These are phyloP conservation scores for Sander vitreus DNA, from an alignment of 2,113 vertebrate genomes.

Conservation along the genomic window DNA sequence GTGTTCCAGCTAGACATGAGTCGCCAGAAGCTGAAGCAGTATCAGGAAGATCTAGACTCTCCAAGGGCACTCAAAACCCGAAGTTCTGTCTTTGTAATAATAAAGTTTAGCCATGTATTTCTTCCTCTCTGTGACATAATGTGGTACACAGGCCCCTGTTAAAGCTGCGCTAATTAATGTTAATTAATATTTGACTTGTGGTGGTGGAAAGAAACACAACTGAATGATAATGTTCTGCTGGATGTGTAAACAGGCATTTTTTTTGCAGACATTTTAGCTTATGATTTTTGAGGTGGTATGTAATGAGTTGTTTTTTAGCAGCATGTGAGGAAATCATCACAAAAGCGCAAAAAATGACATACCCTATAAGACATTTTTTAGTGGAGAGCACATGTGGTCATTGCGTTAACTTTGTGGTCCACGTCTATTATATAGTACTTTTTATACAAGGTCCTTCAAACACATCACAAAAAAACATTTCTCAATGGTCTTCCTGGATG, in stretches of 20 bases:
- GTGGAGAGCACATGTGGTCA: neutral
- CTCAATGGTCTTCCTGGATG: slow-evolving; percentile 40
- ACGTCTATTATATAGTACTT: slow-evolving; percentile 21
- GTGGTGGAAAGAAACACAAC: neutral
- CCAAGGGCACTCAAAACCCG: neutral
- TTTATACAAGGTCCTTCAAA: slow-evolving; percentile 56
- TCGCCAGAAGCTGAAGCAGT: neutral
- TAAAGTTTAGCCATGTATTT: slow-evolving; percentile 4
- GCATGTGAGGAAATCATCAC: neutral
- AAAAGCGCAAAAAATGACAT: slow-evolving; percentile 15
- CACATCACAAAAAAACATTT: slow-evolving; percentile 25
- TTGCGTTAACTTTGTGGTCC: slow-evolving; percentile 17
- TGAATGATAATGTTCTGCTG: neutral
- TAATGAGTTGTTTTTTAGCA: slow-evolving; percentile 4
- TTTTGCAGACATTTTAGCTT: neutral
- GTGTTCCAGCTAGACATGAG: slow-evolving; percentile 15
- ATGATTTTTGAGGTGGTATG: neutral
- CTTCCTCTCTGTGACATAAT: neutral
- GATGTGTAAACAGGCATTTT: neutral
- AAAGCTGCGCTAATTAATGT: neutral
- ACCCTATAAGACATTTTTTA: neutral
- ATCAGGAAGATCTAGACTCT: slow-evolving; percentile 31
- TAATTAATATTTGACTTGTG: neutral
- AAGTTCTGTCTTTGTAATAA: neutral
- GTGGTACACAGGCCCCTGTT: neutral